Conservation (phyloP, 2,888 invertebrate species). For the Phengaris alcon region DNA sequence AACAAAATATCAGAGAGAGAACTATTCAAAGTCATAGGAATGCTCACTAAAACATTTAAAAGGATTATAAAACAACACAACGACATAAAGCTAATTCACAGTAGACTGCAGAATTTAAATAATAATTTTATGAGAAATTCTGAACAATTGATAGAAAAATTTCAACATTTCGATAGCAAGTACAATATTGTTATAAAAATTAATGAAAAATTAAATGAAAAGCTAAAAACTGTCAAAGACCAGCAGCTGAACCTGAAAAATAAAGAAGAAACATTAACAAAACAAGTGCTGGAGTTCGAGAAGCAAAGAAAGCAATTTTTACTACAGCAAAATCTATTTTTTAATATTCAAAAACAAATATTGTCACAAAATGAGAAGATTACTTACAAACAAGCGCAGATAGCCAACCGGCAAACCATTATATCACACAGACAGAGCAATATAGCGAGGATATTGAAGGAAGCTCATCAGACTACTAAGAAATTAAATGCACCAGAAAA, state of each 20-base stretch:
- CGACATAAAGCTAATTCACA: slow-evolving; percentile 60
- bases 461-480: slow-evolving; percentile 54
- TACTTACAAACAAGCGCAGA: slow-evolving; percentile 58
- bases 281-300: slow-evolving; percentile 60
- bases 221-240: slow-evolving; percentile 48
- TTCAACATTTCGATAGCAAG: slow-evolving; percentile 60
- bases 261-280: slow-evolving; percentile 54
- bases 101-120: slow-evolving; percentile 49
- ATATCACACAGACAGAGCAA: slow-evolving; percentile 66
- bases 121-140: slow-evolving; percentile 54
- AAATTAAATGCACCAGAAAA: slow-evolving; percentile 39
- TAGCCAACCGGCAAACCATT: slow-evolving; percentile 64
- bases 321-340: slow-evolving; percentile 64
- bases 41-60: slow-evolving; percentile 67
- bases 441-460: slow-evolving; percentile 63
- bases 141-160: slow-evolving; percentile 47
- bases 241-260: slow-evolving; percentile 51
- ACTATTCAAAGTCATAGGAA: slow-evolving; percentile 61
- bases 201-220: slow-evolving; percentile 50
- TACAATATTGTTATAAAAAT: slow-evolving; percentile 52
- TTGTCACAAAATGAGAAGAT: slow-evolving; percentile 67
- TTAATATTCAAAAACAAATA: slow-evolving; percentile 63
- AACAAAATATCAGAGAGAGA: slow-evolving; percentile 60
- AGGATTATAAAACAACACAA: slow-evolving; percentile 66
- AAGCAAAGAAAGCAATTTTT: slow-evolving; percentile 66